Evolutionary conservation across 2,888 invertebrate genomes (phyloP).

Genomic region (Tenthredo scrophulariae): DNA sequence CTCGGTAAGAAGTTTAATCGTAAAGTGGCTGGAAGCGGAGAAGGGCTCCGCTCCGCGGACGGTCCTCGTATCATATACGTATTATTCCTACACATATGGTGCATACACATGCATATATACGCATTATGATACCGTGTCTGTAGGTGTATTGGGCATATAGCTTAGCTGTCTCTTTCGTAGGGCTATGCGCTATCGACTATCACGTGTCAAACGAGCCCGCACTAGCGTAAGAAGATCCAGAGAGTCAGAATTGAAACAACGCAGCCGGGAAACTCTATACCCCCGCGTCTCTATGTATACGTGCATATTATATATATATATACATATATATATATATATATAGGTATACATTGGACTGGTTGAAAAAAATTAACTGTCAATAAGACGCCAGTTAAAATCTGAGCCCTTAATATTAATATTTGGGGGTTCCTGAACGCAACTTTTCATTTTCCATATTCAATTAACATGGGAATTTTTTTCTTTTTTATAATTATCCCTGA

Average conservation of each 20-base stretch:
- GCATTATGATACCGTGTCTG: neutral
- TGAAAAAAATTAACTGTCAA: no score
- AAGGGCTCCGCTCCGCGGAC: slow-evolving; percentile 27
- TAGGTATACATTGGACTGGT: no score
- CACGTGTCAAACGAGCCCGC: slow-evolving; percentile 74
- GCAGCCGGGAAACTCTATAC: slow-evolving; percentile 50
- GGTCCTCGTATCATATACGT: neutral
- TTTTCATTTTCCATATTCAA: no score
- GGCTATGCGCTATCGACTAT: slow-evolving; percentile 64
- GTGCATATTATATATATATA: neutral
- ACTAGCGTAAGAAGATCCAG: slow-evolving; percentile 29
- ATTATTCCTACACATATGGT: neutral
- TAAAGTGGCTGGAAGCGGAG: slow-evolving; percentile 45
- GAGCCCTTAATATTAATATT: no score
- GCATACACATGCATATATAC: neutral
- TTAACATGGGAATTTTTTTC: no score
- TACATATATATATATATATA: neutral
- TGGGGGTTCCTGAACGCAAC: no score
- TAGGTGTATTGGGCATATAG: neutral
- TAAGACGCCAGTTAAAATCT: no score
- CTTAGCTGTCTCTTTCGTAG: neutral
- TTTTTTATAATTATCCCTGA: no score
- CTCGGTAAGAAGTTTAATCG: slow-evolving; percentile 45
- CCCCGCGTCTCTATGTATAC: neutral
- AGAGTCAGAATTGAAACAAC: slow-evolving; percentile 47